phyloP scores from a whole-genome alignment of 2,888 invertebrate species.

The Pristionchus fissidentatus region DNA sequence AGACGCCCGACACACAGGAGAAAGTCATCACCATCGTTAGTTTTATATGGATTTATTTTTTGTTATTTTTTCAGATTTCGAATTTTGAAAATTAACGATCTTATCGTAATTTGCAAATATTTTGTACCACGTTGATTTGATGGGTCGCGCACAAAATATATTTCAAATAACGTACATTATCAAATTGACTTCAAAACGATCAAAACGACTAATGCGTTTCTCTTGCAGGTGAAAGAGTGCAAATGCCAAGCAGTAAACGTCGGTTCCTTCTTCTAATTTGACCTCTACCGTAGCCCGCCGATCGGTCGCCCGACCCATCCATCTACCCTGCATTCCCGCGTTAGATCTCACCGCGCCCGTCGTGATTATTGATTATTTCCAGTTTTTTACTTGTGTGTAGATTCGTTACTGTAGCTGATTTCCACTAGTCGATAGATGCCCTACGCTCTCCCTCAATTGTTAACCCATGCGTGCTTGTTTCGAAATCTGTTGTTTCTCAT shows the following conservation, averaged over 20 bases:
- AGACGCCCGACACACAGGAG: background rate
- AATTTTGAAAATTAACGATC: no score
- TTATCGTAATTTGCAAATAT: no score
- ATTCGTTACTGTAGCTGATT: constrained; percentile 29
- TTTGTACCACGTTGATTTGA: no score
- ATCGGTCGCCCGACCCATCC: background rate
- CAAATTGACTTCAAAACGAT: background rate
- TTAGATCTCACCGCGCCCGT: constrained; percentile 18
- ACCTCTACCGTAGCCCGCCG: background rate
- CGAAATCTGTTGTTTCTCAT: background rate
- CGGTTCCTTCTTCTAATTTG: constrained; percentile 8
- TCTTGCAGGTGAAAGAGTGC: constrained; percentile 32
- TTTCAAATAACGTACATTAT: no score
- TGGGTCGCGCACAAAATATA: no score
- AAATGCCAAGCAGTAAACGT: constrained; percentile 9
- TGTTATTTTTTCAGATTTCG: no score
- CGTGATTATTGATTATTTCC: background rate
- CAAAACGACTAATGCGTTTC: no score
- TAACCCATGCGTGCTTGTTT: background rate
- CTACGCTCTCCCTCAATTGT: background rate
- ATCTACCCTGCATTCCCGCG: background rate
- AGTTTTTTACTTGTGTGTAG: no score
- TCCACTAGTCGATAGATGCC: background rate
- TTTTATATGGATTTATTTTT: no score
- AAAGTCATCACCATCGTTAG: constrained; percentile 40